These are phyloP conservation scores for Arvicanthis niloticus DNA, from an alignment of 2,113 vertebrate genomes.

Conservation along the genomic window DNA sequence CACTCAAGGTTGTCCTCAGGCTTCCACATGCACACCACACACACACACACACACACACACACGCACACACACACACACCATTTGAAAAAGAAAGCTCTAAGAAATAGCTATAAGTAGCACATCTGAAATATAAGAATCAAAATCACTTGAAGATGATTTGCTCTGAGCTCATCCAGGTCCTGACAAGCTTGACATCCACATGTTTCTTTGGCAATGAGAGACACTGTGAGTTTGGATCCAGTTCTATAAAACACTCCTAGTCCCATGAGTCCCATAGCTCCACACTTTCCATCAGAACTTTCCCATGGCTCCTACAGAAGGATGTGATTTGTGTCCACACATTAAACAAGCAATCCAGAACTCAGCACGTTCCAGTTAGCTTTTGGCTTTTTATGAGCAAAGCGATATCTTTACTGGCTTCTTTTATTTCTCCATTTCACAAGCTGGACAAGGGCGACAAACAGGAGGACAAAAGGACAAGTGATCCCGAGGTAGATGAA, in stretches of 20 bases:
- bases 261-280: neutral
- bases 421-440: slow-evolving; percentile 19
- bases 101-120: neutral
- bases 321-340: neutral
- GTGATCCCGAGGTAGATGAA: neutral
- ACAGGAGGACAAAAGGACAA: neutral
- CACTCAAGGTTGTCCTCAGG: neutral
- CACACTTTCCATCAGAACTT: slow-evolving; percentile 5
- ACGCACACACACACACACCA: neutral
- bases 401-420: neutral
- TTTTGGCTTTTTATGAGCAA: neutral
- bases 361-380: slow-evolving; percentile 51
- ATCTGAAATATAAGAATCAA: neutral
- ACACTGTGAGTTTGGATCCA: slow-evolving; percentile 28
- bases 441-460: neutral
- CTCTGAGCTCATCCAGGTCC: neutral
- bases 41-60: neutral
- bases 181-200: neutral
- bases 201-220: slow-evolving; percentile 50
- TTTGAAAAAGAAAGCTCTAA: neutral
- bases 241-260: slow-evolving; percentile 46
- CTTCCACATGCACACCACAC: neutral
- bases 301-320: neutral
- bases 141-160: neutral
- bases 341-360: neutral